Evolutionary conservation across 2,113 vertebrate species (phyloP).

Genomic region (Galbula dea): DNA sequence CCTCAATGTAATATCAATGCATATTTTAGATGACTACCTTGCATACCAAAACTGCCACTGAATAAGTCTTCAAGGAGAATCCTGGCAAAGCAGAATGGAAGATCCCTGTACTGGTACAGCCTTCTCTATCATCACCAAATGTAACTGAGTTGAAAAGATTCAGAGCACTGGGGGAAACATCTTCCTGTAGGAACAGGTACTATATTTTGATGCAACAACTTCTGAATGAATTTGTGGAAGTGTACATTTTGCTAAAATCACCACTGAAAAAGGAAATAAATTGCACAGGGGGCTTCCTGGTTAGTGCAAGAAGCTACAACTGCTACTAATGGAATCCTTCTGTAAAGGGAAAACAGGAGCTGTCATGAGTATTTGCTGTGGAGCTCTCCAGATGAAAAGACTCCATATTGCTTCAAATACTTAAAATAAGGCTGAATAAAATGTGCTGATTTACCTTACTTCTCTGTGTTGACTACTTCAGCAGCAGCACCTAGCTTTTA

Average conservation of each 20-base stretch:
- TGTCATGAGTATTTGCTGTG: background rate
- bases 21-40: background rate
- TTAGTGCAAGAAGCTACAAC: background rate
- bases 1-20: background rate
- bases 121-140: background rate
- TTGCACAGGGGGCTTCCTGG: background rate
- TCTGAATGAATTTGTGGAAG: slow-evolving; percentile 1
- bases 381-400: background rate
- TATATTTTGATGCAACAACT: background rate
- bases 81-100: background rate
- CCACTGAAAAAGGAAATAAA: background rate
- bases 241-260: background rate
- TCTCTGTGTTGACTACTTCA: background rate
- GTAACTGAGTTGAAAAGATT: background rate
- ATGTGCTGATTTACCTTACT: background rate
- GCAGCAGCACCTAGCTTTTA: background rate
- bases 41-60: background rate
- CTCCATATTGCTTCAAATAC: background rate
- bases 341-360: background rate
- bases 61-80: background rate
- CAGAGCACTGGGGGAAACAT: background rate
- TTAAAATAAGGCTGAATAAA: background rate
- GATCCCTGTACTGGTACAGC: background rate
- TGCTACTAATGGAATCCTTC: background rate
- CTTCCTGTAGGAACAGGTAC: background rate